phyloP scores from a whole-genome alignment of 2,797 vertebrate species.

The Crenichthys baileyi region DNA sequence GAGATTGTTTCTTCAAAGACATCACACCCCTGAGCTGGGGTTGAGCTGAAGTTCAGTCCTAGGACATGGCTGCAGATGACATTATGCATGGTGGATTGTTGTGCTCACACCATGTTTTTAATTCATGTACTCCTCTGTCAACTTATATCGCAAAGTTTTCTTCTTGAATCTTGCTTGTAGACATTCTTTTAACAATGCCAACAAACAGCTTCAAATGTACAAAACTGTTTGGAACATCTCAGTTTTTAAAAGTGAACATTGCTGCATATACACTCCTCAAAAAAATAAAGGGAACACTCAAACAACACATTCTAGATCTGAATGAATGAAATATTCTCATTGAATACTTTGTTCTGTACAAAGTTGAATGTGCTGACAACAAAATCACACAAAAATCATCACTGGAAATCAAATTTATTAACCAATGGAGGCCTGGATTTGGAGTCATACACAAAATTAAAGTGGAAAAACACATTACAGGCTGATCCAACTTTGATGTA shows the following conservation, averaged over 20 bases:
- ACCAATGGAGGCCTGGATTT: no score
- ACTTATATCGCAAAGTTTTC: slow-evolving; percentile 21
- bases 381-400: no score
- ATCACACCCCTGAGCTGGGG: slow-evolving; percentile 37
- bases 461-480: no score
- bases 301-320: no score
- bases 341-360: no score
- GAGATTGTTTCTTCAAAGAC: slow-evolving; percentile 41
- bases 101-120: slow-evolving; percentile 31
- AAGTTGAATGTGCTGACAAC: no score
- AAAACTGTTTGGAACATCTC: neutral
- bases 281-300: no score
- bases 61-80: slow-evolving; percentile 28
- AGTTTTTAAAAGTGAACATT: neutral
- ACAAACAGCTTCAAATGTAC: slow-evolving; percentile 3
- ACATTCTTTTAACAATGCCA: neutral
- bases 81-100: slow-evolving; percentile 45
- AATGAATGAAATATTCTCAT: no score
- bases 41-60: slow-evolving; percentile 57
- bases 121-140: slow-evolving; percentile 14
- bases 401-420: no score
- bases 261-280: no score
- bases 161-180: neutral
- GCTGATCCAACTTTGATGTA: no score
- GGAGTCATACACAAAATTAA: no score